Conservation (phyloP, 2,113 vertebrate genomes). For the Syngnathoides biaculeatus region DNA sequence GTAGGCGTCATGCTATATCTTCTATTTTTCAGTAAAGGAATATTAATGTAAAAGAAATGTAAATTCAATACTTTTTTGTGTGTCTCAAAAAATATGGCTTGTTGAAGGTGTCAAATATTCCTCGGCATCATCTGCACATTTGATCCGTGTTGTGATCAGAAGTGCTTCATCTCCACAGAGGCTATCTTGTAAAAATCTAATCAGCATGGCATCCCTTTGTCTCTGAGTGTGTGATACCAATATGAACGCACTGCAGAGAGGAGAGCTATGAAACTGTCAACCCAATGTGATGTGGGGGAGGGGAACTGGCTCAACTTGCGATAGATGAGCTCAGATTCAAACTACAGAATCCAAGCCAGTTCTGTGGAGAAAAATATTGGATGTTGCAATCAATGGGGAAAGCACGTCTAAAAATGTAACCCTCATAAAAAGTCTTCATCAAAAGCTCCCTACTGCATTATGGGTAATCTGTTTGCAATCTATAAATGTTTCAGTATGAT, state of each 20-base stretch:
- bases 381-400: slow-evolving; percentile 2
- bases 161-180: neutral
- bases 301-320: slow-evolving; percentile 38
- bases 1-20: too few relatives aligned
- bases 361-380: slow-evolving; percentile 22
- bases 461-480: slow-evolving; percentile 2
- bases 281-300: slow-evolving; percentile 52
- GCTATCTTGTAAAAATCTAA: slow-evolving; percentile 42
- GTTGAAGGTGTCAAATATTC: neutral
- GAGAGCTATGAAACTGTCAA: slow-evolving; percentile 50
- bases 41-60: neutral
- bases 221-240: slow-evolving; percentile 42
- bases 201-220: slow-evolving; percentile 37
- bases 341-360: slow-evolving; percentile 7
- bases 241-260: slow-evolving; percentile 21
- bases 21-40: neutral
- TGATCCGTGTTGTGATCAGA: slow-evolving; percentile 1
- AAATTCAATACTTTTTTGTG: neutral
- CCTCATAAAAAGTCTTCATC: neutral
- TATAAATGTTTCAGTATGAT: slow-evolving; percentile 20
- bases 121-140: slow-evolving; percentile 1
- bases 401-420: slow-evolving; percentile 1
- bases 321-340: slow-evolving; percentile 51
- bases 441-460: slow-evolving; percentile 2
- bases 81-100: neutral